A percentile compares a stretch with the other conserved stretches of the same genome.
Conservation (phyloP, 2,888 invertebrate genomes). For the Alcis repandata region DNA sequence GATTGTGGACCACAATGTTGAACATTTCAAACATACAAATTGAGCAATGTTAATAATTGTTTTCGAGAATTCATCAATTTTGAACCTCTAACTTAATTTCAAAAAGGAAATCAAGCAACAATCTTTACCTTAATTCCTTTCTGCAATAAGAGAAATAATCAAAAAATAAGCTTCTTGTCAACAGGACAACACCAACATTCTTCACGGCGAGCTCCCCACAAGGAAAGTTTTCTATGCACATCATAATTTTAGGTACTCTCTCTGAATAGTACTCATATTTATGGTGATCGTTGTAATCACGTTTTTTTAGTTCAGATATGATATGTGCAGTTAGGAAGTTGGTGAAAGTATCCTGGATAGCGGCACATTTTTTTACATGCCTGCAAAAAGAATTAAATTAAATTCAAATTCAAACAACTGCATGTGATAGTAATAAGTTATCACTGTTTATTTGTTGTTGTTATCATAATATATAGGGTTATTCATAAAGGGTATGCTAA, state of each 20-base stretch:
- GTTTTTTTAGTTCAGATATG: constrained; percentile 33
- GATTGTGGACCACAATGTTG: too few relatives aligned
- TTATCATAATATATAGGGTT: too few relatives aligned
- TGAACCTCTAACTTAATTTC: too few relatives aligned
- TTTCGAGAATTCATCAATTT: too few relatives aligned
- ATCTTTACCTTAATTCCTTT: constrained; percentile 58
- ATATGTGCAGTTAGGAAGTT: constrained; percentile 57
- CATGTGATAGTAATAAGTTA: too few relatives aligned
- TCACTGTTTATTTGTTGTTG: too few relatives aligned
- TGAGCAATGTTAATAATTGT: too few relatives aligned
- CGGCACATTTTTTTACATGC: constrained; percentile 62
- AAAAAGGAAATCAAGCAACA: background rate
- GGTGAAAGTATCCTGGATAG: constrained; percentile 62
- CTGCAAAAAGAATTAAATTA: constrained; percentile 54
- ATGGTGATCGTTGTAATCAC: constrained; percentile 42
- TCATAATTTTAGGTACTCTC: constrained; percentile 60
- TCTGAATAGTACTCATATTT: constrained; percentile 49
- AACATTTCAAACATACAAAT: too few relatives aligned
- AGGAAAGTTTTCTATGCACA: constrained; percentile 74
- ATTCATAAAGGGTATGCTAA: too few relatives aligned
- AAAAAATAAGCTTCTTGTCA: constrained; percentile 55
- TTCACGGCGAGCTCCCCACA: constrained; percentile 64
- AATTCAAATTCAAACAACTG: background rate
- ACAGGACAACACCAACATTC: constrained; percentile 54
- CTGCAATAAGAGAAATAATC: background rate